Conservation (phyloP, 2,888 invertebrate species). For the Aquatica leii region DNA sequence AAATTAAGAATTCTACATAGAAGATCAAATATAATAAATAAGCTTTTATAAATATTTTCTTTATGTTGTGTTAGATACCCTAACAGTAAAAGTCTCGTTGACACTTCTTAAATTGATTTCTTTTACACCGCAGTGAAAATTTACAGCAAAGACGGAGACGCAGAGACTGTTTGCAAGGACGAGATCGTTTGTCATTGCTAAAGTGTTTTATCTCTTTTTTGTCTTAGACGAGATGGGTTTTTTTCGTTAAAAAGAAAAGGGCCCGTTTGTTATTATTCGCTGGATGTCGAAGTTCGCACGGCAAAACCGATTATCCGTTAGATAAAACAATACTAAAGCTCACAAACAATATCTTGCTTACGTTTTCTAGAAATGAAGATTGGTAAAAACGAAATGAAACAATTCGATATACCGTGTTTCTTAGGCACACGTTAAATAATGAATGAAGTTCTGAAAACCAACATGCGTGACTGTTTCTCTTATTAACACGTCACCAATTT, state of each 20-base stretch:
- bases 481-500: constrained; percentile 28
- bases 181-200: constrained; percentile 48
- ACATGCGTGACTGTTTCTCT: constrained; percentile 33
- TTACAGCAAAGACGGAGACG: constrained; percentile 44
- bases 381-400: constrained; percentile 37
- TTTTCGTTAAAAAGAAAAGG: constrained; percentile 39
- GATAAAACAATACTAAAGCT: constrained; percentile 40
- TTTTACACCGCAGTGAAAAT: constrained; percentile 46
- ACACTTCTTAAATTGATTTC: constrained; percentile 48
- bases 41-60: no score
- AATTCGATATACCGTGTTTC: constrained; percentile 34
- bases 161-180: constrained; percentile 40
- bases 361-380: constrained; percentile 35
- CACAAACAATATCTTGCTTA: constrained; percentile 36
- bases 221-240: constrained; percentile 37
- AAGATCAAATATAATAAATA: no score
- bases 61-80: background rate
- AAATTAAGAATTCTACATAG: no score
- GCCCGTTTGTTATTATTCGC: constrained; percentile 41
- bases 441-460: constrained; percentile 29
- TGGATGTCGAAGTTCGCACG: constrained; percentile 45
- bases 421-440: constrained; percentile 37
- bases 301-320: constrained; percentile 45
- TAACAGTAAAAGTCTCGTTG: constrained; percentile 39
- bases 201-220: constrained; percentile 44